A percentile compares a stretch with the other conserved stretches of the same genome.
phyloP scores from a whole-genome alignment of 2,888 invertebrate genomes.

The Drosophila eohydei region DNA sequence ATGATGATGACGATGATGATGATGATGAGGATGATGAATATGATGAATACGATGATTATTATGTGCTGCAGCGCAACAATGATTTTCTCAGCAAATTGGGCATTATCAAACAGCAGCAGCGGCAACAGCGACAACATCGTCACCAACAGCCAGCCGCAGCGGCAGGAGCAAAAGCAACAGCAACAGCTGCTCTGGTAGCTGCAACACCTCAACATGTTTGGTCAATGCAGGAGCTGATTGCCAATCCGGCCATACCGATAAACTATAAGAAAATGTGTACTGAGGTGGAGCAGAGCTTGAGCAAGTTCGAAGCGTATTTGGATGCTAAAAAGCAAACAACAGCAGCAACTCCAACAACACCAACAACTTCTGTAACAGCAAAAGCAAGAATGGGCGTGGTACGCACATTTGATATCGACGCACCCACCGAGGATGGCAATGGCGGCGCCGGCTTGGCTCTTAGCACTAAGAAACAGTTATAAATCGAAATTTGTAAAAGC shows the following conservation, averaged over 20 bases:
- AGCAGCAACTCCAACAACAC: background rate
- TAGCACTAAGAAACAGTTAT: constrained; percentile 68
- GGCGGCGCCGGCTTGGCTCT: constrained; percentile 78
- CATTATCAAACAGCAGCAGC: constrained; percentile 46
- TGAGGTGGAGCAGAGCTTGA: constrained; percentile 83
- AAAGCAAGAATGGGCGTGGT: constrained; percentile 45
- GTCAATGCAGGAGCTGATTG: constrained; percentile 84
- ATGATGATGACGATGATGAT: constrained; percentile 62
- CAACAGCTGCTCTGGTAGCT: background rate
- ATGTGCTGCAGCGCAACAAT: constrained; percentile 44
- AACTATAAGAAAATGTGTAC: constrained; percentile 84
- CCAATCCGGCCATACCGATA: constrained; percentile 83
- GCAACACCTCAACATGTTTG: constrained; percentile 77
- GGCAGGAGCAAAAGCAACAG: background rate
- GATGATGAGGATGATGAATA: constrained; percentile 56
- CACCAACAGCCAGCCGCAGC: constrained; percentile 4
- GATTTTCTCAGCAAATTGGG: constrained; percentile 61
- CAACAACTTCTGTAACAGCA: background rate
- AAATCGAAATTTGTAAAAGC: constrained; percentile 21
- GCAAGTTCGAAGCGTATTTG: constrained; percentile 82
- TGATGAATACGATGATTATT: constrained; percentile 61
- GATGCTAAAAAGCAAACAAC: constrained; percentile 65
- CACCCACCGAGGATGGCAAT: constrained; percentile 79
- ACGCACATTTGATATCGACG: constrained; percentile 86
- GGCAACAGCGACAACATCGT: constrained; percentile 2